Conservation (phyloP, 2,113 vertebrate species). For the Noctilio leporinus region DNA sequence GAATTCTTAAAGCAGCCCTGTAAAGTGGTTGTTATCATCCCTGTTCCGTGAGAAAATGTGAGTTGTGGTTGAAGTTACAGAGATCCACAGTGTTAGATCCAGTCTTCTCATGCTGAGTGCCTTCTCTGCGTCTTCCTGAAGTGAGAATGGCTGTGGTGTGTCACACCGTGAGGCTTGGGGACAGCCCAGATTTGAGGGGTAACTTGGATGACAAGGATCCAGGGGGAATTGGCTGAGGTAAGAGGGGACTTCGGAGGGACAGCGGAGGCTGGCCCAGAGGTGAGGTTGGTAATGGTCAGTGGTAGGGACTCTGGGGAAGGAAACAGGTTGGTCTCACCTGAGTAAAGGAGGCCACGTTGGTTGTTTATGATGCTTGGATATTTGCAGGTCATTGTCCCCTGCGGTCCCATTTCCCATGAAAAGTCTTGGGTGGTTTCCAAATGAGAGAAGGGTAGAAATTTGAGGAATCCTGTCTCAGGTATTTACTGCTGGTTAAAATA, state of each 20-base stretch:
- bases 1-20: neutral
- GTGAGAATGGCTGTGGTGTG: neutral
- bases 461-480: neutral
- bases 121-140: neutral
- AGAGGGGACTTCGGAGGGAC: neutral
- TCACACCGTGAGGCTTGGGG: neutral
- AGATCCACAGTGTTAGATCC: neutral
- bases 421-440: neutral
- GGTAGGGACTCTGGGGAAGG: neutral
- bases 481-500: conserved; percentile 20
- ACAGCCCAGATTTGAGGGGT: accelerated
- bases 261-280: neutral
- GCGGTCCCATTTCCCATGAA: neutral
- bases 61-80: neutral
- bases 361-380: neutral
- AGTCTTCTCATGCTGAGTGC: neutral
- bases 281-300: neutral
- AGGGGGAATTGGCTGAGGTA: neutral
- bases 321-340: no score
- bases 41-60: neutral
- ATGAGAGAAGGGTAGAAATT: neutral
- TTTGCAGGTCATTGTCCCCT: neutral
- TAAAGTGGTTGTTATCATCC: neutral
- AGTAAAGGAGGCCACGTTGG: neutral
- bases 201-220: neutral